Conservation (phyloP, 2,113 vertebrate genomes). For the Erythrolamprus reginae region DNA sequence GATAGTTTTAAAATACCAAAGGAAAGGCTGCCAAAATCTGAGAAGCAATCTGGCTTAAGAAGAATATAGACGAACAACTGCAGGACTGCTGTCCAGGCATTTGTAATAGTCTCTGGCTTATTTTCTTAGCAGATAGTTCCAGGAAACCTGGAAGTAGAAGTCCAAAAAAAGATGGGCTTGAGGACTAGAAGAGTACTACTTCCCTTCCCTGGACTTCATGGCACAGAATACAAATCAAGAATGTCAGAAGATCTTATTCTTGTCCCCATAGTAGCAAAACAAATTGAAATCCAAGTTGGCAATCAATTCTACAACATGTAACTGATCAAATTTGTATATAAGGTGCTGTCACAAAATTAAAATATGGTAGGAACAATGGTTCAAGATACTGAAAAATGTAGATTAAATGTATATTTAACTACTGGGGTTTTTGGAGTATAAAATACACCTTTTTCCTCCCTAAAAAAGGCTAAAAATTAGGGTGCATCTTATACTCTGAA, state of each 20-base stretch:
- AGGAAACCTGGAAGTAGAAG: neutral
- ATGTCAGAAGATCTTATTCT: neutral
- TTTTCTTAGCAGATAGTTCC: neutral
- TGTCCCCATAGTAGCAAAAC: neutral
- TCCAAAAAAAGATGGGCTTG: neutral
- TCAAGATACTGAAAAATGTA: neutral
- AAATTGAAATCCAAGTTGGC: neutral
- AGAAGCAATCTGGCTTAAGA: neutral
- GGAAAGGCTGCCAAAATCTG: neutral
- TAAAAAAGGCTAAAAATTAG: too few species aligned
- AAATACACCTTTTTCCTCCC: too few species aligned
- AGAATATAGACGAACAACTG: neutral
- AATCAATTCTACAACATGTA: neutral
- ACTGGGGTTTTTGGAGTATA: too few species aligned
- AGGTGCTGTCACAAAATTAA: neutral
- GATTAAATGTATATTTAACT: neutral
- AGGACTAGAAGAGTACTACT: neutral
- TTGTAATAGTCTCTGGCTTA: neutral
- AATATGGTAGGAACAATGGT: neutral
- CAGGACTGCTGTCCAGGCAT: neutral
- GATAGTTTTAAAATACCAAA: too few species aligned
- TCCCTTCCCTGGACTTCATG: neutral
- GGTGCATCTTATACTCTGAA: too few species aligned
- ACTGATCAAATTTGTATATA: neutral
- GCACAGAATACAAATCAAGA: neutral